These are phyloP conservation scores for Drosophila asahinai DNA, from an alignment of 1,140 invertebrate genomes.

Conservation along the genomic window DNA sequence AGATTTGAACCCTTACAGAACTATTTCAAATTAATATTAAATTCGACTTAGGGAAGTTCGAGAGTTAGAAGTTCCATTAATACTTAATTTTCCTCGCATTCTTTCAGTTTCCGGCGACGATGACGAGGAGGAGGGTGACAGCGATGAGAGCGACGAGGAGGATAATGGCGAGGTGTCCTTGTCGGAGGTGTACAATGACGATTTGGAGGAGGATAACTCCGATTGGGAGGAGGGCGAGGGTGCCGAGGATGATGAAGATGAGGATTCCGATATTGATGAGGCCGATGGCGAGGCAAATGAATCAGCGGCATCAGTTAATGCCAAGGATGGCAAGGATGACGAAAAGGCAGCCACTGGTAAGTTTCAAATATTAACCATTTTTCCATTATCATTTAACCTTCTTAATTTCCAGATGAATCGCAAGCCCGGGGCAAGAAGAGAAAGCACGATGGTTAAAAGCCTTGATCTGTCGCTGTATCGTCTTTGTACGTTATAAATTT, in stretches of 20 bases:
- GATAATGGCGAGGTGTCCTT: conserved; percentile 86
- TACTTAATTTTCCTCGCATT: conserved; percentile 6
- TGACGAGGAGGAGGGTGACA: conserved; percentile 86
- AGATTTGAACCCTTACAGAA: background rate
- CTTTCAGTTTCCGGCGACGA: conserved; percentile 87
- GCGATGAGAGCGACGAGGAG: conserved; percentile 86
- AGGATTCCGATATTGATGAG: conserved; percentile 86
- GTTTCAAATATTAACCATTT: background rate
- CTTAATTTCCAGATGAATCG: conserved; percentile 83
- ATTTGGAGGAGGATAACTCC: conserved; percentile 83
- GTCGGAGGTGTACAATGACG: conserved; percentile 83
- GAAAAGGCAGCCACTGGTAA: conserved; percentile 60
- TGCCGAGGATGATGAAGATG: conserved; percentile 84
- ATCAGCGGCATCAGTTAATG: conserved; percentile 59
- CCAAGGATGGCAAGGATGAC: conserved; percentile 57
- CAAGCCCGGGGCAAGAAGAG: conserved; percentile 89
- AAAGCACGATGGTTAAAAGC: conserved; percentile 87
- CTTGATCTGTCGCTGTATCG: conserved; percentile 61
- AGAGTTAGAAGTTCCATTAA: background rate
- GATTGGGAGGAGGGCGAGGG: conserved; percentile 82
- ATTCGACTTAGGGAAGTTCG: conserved; percentile 43
- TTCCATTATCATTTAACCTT: background rate
- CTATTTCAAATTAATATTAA: background rate
- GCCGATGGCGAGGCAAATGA: conserved; percentile 83
- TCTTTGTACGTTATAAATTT: conserved; percentile 78